phyloP scores from a whole-genome alignment of 1,140 invertebrate genomes.

The Pentalonia nigronervosa region DNA sequence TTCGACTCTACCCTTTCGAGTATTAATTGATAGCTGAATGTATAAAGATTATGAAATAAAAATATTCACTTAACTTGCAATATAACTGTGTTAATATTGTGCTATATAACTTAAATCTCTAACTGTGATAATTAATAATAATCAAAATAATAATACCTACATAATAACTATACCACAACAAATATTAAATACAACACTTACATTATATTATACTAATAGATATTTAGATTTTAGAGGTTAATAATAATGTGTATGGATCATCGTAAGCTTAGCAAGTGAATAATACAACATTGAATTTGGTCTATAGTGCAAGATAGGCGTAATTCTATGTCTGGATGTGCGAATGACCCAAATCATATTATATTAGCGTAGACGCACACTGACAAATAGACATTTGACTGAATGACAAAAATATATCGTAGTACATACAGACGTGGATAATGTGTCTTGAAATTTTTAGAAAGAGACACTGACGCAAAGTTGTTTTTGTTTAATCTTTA shows the following conservation, averaged over 20 bases:
- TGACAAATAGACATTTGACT: background rate
- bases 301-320: background rate
- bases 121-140: too few species aligned
- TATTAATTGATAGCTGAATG: background rate
- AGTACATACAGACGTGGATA: background rate
- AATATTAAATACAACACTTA: background rate
- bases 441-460: background rate
- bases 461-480: background rate
- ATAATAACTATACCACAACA: background rate
- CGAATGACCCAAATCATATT: background rate
- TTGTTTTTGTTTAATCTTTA: background rate
- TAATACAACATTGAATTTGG: background rate
- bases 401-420: background rate
- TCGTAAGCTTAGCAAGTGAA: background rate
- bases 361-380: background rate
- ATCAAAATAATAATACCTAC: background rate
- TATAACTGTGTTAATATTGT: background rate
- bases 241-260: background rate
- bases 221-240: background rate
- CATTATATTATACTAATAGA: background rate
- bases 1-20: background rate
- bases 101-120: too few species aligned
- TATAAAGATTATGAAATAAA: background rate
- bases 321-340: background rate
- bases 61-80: background rate